Evolutionary conservation across 2,888 invertebrate genomes (phyloP), one percentile per base, ranked within the genome.

Genomic region (Phalera bucephala): DNA sequence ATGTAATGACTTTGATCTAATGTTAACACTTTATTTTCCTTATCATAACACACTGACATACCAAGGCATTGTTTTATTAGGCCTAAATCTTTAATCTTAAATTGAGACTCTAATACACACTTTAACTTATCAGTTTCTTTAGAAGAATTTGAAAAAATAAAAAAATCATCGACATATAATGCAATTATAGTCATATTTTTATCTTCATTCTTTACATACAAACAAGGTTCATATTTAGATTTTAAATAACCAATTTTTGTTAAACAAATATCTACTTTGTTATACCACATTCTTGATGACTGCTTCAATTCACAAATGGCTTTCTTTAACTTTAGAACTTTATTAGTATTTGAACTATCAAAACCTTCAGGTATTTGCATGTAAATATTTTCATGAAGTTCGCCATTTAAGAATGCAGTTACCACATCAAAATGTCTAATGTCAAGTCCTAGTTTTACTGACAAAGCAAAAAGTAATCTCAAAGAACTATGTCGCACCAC

Each of bases 161-260:
- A 42, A 34, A 57, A 55, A 47, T 57, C 56, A 44, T 60, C 58
- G 4, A 58, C 58, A 57, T 38, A 61, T 0, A 60, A 2, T 2
- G 45, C 36, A 10, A 59, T 11, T 15, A 50, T 22, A 1, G 32
- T 40, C 40, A 49, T 62, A 4, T 10, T 3, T 30, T 44, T 29
- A 7, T 19, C 30, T 23, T 20, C 6, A 7, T 17, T 15, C 30
- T 61, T 59, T 26, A 31, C 32, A 49, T 41, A 64, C 7, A 66
- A 36, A 47, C 63, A 66, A 6, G 53, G 60, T 33, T 63, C 61
- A 28, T 27, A 38, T 25, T 47, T 31, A 13, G 47, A 48, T n/a
- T 37, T 57, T 6, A 15, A 3, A 17, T 17, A 17, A 5, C 17
- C 17, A 3, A 17, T 17, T 3, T 5, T 5, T 3, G 5, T 17